Evolutionary conservation across 64 coral and sea anemone genomes (phyloP).

Genomic region (Hydrozoanthus tunicans): DNA sequence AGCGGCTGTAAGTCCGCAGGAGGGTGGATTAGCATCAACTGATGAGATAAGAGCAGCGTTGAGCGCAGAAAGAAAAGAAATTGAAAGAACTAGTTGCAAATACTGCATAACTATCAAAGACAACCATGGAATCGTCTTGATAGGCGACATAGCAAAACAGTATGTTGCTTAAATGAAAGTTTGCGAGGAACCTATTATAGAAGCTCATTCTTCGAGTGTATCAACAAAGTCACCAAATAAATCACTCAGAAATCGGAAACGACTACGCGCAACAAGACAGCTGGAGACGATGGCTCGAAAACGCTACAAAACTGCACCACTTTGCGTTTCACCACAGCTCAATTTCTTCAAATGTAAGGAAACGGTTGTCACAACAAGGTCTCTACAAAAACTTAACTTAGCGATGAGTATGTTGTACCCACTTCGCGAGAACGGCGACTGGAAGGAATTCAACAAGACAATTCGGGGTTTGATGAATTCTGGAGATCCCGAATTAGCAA

Average conservation of each 20-base stretch:
- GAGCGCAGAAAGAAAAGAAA: too few species aligned
- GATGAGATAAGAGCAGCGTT: too few species aligned
- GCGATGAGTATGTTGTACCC: conserved; percentile 50
- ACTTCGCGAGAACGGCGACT: conserved; percentile 55
- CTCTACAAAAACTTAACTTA: neutral
- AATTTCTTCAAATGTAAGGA: neutral
- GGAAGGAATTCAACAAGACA: neutral
- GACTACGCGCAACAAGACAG: neutral
- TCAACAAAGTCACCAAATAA: too few species aligned
- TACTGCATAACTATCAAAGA: neutral
- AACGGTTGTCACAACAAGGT: neutral
- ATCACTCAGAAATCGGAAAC: neutral
- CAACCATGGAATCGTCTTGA: neutral
- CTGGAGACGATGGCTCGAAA: neutral
- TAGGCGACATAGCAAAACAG: neutral
- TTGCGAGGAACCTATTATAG: neutral
- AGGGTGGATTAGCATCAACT: too few species aligned
- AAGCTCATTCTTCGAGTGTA: neutral
- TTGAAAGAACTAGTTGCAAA: too few species aligned
- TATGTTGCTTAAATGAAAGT: neutral
- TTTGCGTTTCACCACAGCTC: neutral
- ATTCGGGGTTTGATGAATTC: neutral
- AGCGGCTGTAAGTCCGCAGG: too few species aligned
- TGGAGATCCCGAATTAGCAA: neutral
- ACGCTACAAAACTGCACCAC: neutral